Percentiles rank a stretch among this genome's conserved stretches.
phyloP scores from a whole-genome alignment of 2,797 vertebrate genomes.

The Cheirogaleus major region DNA sequence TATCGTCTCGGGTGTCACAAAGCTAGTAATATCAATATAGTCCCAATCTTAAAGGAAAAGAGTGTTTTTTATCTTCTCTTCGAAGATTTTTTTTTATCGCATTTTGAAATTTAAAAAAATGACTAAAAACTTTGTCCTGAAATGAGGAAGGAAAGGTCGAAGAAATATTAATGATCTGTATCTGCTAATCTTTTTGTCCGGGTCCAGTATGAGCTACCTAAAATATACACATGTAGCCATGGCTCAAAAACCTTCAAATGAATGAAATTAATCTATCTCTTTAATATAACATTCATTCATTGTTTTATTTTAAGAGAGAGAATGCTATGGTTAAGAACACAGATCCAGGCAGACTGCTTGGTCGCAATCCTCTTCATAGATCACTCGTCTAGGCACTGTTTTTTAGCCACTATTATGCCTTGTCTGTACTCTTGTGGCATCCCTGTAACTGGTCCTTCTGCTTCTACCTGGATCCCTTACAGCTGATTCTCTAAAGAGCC shows the following conservation, averaged over 20 bases:
- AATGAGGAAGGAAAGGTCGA: not conserved
- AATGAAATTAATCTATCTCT: not conserved
- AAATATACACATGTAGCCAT: not conserved
- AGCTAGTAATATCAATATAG: not conserved
- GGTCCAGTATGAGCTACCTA: not conserved
- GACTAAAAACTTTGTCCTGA: not conserved
- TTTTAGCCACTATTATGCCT: not conserved
- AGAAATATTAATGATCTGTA: slow-evolving; percentile 6
- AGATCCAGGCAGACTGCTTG: not conserved
- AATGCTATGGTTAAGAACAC: not conserved
- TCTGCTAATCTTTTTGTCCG: not conserved
- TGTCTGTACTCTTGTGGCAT: not conserved
- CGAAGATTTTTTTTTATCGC: not conserved
- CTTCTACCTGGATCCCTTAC: not conserved
- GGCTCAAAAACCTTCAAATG: not conserved
- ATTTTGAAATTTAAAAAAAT: slow-evolving; percentile 11
- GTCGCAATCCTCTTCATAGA: not conserved
- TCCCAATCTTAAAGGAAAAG: not conserved
- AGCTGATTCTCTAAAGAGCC: not conserved
- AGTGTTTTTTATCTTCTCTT: not conserved
- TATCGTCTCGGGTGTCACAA: not conserved
- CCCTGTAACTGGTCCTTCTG: not conserved
- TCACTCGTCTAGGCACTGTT: not conserved
- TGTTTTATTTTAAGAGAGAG: not conserved
- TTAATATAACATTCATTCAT: not conserved